Conservation (phyloP, 2,113 vertebrate genomes). For the Serilophus lunatus region DNA sequence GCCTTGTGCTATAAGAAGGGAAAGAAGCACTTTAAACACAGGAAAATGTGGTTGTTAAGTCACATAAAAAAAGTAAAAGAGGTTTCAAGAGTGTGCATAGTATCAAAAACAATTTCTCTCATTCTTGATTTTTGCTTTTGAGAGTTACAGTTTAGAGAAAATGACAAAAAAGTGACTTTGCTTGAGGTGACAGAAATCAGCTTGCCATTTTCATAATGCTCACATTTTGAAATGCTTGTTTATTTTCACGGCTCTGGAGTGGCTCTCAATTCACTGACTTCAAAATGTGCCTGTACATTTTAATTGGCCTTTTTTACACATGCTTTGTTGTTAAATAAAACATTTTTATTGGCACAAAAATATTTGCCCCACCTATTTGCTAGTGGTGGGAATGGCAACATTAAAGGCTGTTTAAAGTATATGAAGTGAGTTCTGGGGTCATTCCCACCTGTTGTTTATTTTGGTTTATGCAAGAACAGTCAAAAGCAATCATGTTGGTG, state of each 20-base stretch:
- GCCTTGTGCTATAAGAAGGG: background rate
- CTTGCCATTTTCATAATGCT: background rate
- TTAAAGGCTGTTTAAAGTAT: constrained; percentile 25
- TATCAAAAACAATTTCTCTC: background rate
- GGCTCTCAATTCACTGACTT: background rate
- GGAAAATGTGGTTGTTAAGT: constrained; percentile 12
- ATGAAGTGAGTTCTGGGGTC: constrained; percentile 10
- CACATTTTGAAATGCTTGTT: background rate
- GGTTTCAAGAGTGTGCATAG: background rate
- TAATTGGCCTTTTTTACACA: background rate
- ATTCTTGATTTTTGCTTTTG: background rate
- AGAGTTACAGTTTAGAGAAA: background rate
- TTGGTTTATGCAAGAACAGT: constrained; percentile 31
- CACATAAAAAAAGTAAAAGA: background rate
- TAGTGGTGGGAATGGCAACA: background rate
- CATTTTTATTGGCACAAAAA: constrained; percentile 46
- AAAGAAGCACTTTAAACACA: background rate
- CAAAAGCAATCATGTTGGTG: background rate
- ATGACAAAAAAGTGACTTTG: background rate
- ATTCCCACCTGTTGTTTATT: constrained; percentile 54
- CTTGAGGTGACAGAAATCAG: background rate
- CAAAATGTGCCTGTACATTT: background rate
- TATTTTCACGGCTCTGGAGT: background rate
- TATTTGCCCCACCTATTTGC: constrained; percentile 35
- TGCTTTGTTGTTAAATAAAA: constrained; percentile 51